Conservation (phyloP, 2,797 vertebrate genomes). For the Cirrhinus mrigala region DNA sequence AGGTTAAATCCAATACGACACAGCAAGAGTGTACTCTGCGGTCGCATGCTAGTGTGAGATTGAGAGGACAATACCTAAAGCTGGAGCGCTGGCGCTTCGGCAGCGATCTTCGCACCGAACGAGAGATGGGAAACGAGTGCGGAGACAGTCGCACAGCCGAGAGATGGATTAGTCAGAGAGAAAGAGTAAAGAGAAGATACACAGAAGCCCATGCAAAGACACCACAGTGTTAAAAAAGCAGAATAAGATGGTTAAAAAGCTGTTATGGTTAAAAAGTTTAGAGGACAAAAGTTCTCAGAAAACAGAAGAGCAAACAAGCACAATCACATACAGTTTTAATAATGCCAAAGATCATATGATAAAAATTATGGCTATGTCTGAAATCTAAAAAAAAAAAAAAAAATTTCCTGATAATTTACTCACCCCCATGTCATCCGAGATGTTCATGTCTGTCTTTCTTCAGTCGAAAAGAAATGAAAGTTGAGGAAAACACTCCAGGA, state of each 20-base stretch:
- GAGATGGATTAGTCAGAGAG: conserved; percentile 48
- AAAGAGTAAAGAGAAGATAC: conserved; percentile 22
- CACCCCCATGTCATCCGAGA: too few relatives aligned
- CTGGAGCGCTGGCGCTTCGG: conserved; percentile 95
- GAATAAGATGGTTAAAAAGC: conserved; percentile 18
- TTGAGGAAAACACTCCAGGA: too few relatives aligned
- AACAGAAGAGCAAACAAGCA: not conserved
- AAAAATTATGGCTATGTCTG: not conserved
- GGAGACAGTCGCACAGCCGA: conserved; percentile 33
- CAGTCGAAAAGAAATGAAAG: too few relatives aligned
- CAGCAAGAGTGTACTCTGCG: conserved; percentile 18
- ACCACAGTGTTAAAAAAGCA: conserved; percentile 1
- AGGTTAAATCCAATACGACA: conserved; percentile 51
- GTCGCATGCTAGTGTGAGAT: conserved; percentile 43
- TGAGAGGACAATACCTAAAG: conserved; percentile 89
- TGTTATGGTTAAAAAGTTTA: conserved; percentile 15
- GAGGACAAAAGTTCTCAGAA: conserved; percentile 10
- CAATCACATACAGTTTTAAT: not conserved
- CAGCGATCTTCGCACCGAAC: conserved; percentile 87
- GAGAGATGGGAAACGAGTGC: conserved; percentile 63
- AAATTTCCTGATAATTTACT: too few relatives aligned
- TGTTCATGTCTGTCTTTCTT: too few relatives aligned
- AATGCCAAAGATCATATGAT: not conserved
- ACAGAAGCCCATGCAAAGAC: conserved; percentile 36
- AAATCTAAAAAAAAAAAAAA: too few relatives aligned